phyloP scores from a whole-genome alignment of 2,888 invertebrate species.

The Cyclophora punctaria region DNA sequence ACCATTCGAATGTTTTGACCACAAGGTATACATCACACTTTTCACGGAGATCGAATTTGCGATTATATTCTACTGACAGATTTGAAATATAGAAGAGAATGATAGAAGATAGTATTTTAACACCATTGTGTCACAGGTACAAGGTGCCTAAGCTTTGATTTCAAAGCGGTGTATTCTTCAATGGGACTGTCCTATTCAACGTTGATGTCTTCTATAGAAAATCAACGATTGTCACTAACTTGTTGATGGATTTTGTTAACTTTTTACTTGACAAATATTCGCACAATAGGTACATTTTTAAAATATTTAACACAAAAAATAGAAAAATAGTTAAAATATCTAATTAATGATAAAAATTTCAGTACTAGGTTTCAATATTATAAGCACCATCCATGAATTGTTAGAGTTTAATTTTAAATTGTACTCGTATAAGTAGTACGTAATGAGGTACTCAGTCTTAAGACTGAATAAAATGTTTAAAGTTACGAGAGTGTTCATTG shows the following conservation, averaged over 20 bases:
- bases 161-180: conserved; percentile 24
- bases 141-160: neutral
- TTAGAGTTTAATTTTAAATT: too few species aligned
- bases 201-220: conserved; percentile 28
- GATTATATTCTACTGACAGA: conserved; percentile 26
- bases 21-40: conserved; percentile 30
- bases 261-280: too few species aligned
- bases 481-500: neutral
- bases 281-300: too few species aligned
- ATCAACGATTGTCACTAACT: conserved; percentile 32
- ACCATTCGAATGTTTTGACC: conserved; percentile 49
- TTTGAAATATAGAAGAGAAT: conserved; percentile 31
- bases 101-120: conserved; percentile 52
- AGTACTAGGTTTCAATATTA: too few species aligned
- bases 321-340: too few species aligned
- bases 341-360: too few species aligned
- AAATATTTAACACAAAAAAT: too few species aligned
- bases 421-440: too few species aligned
- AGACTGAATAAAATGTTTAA: too few species aligned
- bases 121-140: conserved; percentile 39
- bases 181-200: conserved; percentile 29
- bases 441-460: too few species aligned
- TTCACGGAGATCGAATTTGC: conserved; percentile 24
- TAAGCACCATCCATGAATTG: too few species aligned
- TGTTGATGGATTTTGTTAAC: conserved; percentile 24